A percentile compares a stretch with the other conserved stretches of the same genome.
phyloP scores from a whole-genome alignment of 2,888 invertebrate genomes.

The Rhabditoides inermis region DNA sequence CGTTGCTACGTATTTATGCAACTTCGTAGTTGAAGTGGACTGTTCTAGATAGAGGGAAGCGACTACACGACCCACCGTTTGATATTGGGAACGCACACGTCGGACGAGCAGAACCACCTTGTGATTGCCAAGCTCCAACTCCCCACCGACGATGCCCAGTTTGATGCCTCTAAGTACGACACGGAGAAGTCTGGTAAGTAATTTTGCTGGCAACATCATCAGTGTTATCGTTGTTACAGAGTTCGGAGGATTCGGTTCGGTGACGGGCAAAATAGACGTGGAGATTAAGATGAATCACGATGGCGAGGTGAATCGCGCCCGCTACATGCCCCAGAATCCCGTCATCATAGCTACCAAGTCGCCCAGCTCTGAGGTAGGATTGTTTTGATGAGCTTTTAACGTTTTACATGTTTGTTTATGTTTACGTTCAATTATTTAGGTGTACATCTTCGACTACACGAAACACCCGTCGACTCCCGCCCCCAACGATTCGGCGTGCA shows the following conservation, averaged over 20 bases:
- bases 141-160: conserved; percentile 98
- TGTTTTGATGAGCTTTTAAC: not conserved
- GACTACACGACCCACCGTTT: conserved; percentile 93
- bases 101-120: conserved; percentile 96
- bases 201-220: not conserved
- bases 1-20: too few species aligned
- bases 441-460: conserved; percentile 95
- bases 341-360: conserved; percentile 98
- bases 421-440: conserved; percentile 52
- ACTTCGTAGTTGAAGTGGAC: not conserved
- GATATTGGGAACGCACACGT: conserved; percentile 95
- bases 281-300: conserved; percentile 99
- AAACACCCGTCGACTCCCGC: conserved; percentile 93
- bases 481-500: conserved; percentile 85
- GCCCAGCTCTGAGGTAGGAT: conserved; percentile 77
- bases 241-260: conserved; percentile 96
- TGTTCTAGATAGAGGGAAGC: conserved; percentile 76
- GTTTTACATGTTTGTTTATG: not conserved
- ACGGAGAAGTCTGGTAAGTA: conserved; percentile 86
- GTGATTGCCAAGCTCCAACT: conserved; percentile 94
- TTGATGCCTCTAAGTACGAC: conserved; percentile 97
- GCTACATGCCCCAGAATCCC: conserved; percentile 98
- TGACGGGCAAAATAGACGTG: conserved; percentile 96
- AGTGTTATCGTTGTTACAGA: conserved; percentile 60
- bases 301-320: conserved; percentile 92